These are phyloP conservation scores for Scytalopus superciliaris DNA, from an alignment of 2,113 vertebrate genomes.

Conservation along the genomic window DNA sequence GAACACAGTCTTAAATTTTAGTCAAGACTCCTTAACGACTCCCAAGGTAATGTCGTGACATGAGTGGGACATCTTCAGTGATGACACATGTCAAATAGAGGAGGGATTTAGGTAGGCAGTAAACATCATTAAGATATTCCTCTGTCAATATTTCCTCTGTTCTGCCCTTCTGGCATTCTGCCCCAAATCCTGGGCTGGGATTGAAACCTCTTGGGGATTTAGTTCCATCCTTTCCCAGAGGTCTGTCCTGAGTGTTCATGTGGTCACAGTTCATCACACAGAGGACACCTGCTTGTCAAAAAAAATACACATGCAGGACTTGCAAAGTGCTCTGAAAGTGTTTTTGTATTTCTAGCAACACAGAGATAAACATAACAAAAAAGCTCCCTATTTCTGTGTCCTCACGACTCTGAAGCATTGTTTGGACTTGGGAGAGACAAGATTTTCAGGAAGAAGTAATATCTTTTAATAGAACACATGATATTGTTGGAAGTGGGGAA, in stretches of 20 bases:
- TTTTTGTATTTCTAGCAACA: background rate
- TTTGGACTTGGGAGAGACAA: background rate
- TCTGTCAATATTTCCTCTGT: background rate
- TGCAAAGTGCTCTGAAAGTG: background rate
- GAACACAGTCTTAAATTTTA: background rate
- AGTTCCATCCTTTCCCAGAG: background rate
- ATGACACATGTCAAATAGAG: background rate
- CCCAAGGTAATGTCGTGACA: background rate
- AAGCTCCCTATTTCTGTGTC: background rate
- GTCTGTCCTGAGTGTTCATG: background rate
- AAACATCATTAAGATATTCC: background rate
- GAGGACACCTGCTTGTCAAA: background rate
- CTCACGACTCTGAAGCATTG: background rate
- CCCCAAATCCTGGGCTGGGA: background rate
- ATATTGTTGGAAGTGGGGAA: background rate
- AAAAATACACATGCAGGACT: background rate
- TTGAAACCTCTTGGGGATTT: background rate
- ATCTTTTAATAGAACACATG: background rate
- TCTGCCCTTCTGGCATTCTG: background rate
- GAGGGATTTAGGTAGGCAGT: background rate
- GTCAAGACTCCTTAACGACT: background rate
- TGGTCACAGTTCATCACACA: background rate
- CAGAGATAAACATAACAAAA: background rate
- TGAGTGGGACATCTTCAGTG: background rate
- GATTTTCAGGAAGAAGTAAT: conserved; percentile 7